These are phyloP conservation scores for Seriola quinqueradiata DNA, from an alignment of 2,113 vertebrate genomes.

Conservation along the genomic window DNA sequence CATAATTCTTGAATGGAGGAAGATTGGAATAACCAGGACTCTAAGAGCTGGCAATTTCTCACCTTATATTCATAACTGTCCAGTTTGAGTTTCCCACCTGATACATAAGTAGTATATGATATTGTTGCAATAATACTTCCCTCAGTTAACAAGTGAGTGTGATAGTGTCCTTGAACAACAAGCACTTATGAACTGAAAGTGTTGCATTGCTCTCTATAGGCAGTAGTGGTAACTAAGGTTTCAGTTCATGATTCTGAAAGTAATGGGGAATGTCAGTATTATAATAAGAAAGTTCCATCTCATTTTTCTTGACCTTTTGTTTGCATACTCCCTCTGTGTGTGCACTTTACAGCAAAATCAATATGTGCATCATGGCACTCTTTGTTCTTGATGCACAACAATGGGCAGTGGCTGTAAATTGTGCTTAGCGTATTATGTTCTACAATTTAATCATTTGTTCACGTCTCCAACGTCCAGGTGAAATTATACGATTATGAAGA, in stretches of 20 bases:
- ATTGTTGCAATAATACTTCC: constrained; percentile 7
- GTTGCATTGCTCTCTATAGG: constrained; percentile 31
- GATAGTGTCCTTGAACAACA: constrained; percentile 46
- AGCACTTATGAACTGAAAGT: constrained; percentile 23
- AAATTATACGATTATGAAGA: constrained; percentile 28
- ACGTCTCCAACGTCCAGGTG: constrained; percentile 33
- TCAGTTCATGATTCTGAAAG: constrained; percentile 32
- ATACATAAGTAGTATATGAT: neutral
- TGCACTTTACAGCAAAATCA: constrained; percentile 73
- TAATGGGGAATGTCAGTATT: constrained; percentile 64
- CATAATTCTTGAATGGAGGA: too few relatives aligned
- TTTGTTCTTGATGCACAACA: constrained; percentile 51
- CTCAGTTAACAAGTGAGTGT: constrained; percentile 15
- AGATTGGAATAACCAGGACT: too few relatives aligned
- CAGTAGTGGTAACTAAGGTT: constrained; percentile 34
- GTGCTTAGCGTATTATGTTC: constrained; percentile 32
- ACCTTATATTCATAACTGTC: neutral
- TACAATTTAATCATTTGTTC: constrained; percentile 38
- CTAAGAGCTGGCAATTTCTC: too few relatives aligned
- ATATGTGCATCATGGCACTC: constrained; percentile 60
- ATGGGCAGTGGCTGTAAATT: constrained; percentile 46
- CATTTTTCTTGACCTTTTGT: constrained; percentile 76
- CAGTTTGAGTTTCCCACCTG: constrained; percentile 14
- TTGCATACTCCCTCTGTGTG: constrained; percentile 67
- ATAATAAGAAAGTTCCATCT: constrained; percentile 70